phyloP scores from a whole-genome alignment of 2,888 invertebrate genomes.

The Laspeyria flexula region DNA sequence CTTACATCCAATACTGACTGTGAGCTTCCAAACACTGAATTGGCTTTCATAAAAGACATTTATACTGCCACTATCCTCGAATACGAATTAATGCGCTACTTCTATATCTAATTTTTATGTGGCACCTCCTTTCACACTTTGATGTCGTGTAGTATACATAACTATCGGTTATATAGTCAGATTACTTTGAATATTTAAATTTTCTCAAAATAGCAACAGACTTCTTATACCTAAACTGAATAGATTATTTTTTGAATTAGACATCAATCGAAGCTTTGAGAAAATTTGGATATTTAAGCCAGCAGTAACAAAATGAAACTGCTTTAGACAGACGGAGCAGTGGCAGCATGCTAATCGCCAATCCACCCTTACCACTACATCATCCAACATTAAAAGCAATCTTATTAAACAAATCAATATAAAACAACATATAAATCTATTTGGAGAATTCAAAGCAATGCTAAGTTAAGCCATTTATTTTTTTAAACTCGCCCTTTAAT shows the following conservation, averaged over 20 bases:
- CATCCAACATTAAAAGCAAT: conserved; percentile 22
- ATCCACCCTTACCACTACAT: conserved; percentile 24
- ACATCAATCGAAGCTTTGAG: conserved; percentile 12
- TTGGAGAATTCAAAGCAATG: neutral
- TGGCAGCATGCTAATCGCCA: conserved; percentile 51
- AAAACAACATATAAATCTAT: conserved; percentile 16
- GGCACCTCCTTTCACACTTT: conserved; percentile 60
- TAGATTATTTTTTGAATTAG: neutral
- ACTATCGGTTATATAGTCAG: conserved; percentile 32
- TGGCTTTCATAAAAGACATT: neutral
- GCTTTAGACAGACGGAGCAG: conserved; percentile 57
- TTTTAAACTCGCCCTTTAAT: neutral
- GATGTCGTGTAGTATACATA: conserved; percentile 58
- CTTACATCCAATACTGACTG: neutral
- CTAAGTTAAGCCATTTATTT: conserved; percentile 27
- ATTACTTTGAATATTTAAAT: conserved; percentile 31
- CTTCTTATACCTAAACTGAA: neutral
- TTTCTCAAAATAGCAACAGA: conserved; percentile 26
- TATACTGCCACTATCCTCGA: conserved; percentile 43
- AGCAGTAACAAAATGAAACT: conserved; percentile 44
- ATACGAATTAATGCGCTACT: conserved; percentile 48
- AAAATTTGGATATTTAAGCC: conserved; percentile 25
- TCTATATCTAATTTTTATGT: conserved; percentile 54
- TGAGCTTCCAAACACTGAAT: neutral
- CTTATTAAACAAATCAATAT: conserved; percentile 31